Conservation (phyloP, 2,113 vertebrate species). For the Carassius gibelio region DNA sequence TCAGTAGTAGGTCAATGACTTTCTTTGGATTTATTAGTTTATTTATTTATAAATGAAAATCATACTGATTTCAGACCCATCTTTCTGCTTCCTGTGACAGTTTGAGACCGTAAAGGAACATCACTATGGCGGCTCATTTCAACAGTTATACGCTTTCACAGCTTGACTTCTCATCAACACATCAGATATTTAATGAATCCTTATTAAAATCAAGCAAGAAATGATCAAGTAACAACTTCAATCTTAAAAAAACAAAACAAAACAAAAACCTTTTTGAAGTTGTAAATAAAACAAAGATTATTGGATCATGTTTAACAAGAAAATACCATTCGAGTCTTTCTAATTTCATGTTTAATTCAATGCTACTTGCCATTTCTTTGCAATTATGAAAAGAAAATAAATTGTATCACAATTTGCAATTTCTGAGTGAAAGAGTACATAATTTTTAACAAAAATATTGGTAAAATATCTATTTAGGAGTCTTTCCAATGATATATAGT, state of each 20-base stretch:
- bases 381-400: no score
- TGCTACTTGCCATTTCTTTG: neutral
- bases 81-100: neutral
- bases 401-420: no score
- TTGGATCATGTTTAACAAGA: no score
- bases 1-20: neutral
- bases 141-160: neutral
- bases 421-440: no score
- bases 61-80: neutral
- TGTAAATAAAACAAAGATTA: no score
- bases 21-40: neutral
- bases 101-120: neutral
- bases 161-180: neutral
- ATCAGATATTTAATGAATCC: neutral
- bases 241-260: neutral
- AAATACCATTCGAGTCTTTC: no score
- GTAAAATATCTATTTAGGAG: no score
- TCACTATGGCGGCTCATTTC: neutral
- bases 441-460: no score
- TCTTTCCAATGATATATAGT: no score
- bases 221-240: neutral
- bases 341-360: neutral
- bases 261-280: no score
- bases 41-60: neutral
- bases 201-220: neutral